Percentiles rank a stretch among this genome's conserved stretches.
These are phyloP conservation scores for Tanypteryx hageni DNA, from an alignment of 2,888 invertebrate species.

Conservation along the genomic window DNA sequence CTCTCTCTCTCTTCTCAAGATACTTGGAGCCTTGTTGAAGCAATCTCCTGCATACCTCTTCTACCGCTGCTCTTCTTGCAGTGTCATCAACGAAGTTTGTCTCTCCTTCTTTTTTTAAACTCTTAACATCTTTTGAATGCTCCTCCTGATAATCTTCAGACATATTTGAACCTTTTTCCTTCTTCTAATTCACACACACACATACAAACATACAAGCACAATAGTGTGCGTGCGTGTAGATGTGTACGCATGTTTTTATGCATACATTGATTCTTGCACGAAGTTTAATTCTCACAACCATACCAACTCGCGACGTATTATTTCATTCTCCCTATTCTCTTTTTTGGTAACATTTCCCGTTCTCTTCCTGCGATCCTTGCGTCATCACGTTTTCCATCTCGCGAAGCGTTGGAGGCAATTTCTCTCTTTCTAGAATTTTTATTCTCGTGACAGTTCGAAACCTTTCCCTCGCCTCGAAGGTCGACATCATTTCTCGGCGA, in stretches of 20 bases:
- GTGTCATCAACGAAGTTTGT: neutral
- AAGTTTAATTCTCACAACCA: no score
- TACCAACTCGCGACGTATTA: no score
- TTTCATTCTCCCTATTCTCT: no score
- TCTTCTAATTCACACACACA: no score
- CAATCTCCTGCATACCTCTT: neutral
- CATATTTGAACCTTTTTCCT: neutral
- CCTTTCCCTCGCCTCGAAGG: neutral
- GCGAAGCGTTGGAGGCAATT: neutral
- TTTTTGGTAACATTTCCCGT: no score
- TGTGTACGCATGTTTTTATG: no score
- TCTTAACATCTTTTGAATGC: neutral
- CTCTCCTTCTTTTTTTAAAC: neutral
- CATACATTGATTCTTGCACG: no score
- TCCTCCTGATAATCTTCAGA: neutral
- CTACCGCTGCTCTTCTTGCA: neutral
- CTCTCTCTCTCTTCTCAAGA: neutral
- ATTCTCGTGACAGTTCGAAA: neutral
- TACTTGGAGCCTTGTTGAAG: neutral
- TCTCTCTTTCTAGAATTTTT: neutral
- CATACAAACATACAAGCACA: no score
- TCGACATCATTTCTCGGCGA: neutral
- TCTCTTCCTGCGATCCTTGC: neutral
- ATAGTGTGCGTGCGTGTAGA: no score
- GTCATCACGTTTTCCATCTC: neutral